phyloP scores from a whole-genome alignment of 2,113 vertebrate genomes.

The Galbula dea region DNA sequence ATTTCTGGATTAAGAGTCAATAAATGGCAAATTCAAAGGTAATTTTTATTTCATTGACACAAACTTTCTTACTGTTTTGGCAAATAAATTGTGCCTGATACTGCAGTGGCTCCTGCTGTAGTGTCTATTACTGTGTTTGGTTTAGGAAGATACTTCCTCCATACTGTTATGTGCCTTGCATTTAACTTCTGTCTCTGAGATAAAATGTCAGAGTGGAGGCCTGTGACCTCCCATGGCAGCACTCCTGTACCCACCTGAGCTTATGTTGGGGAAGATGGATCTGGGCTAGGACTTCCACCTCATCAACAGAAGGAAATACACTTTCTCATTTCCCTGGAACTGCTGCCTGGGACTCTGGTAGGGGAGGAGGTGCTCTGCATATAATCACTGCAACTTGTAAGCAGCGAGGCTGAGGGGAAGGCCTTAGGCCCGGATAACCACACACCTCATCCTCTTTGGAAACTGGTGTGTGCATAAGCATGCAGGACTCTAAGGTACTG shows the following conservation, averaged over 20 bases:
- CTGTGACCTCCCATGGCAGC: neutral
- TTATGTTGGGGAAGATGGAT: fast-evolving
- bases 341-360: neutral
- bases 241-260: fast-evolving
- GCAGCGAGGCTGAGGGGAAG: neutral
- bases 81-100: neutral
- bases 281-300: neutral
- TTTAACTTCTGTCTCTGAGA: neutral
- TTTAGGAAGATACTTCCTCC: neutral
- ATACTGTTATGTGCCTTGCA: neutral
- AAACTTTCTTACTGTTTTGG: neutral
- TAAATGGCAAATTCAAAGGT: neutral
- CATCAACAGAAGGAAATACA: neutral
- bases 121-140: neutral
- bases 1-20: fast-evolving
- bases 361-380: neutral
- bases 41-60: neutral
- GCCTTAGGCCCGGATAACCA: neutral
- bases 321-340: neutral
- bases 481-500: fast-evolving
- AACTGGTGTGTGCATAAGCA: fast-evolving
- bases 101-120: neutral
- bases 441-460: fast-evolving
- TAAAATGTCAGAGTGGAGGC: neutral
- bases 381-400: neutral